Percentiles rank a stretch among this genome's conserved stretches.
These are phyloP conservation scores for Parasteatoda tepidariorum DNA, from an alignment of 1,140 invertebrate species.

Conservation along the genomic window DNA sequence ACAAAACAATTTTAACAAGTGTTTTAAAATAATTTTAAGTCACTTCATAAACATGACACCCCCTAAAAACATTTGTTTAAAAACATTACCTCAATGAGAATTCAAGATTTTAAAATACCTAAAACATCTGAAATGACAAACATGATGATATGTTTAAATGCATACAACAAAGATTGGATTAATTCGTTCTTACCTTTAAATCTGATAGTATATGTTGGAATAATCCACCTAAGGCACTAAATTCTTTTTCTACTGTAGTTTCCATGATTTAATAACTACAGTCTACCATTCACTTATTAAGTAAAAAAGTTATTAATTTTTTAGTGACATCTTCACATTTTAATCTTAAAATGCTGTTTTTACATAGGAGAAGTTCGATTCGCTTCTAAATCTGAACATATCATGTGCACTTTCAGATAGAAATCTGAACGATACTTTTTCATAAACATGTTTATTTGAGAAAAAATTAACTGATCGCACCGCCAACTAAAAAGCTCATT, in stretches of 20 bases:
- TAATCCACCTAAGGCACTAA: constrained; percentile 80
- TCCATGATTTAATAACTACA: constrained; percentile 21
- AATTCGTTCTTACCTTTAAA: constrained; percentile 86
- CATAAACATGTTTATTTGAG: neutral
- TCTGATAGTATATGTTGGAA: constrained; percentile 87
- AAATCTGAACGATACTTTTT: neutral
- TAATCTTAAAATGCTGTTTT: neutral
- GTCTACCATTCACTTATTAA: neutral
- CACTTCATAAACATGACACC: too few species aligned
- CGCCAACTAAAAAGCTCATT: neutral
- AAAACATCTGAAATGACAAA: neutral
- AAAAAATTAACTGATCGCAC: neutral
- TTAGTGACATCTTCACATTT: neutral
- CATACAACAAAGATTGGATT: too few species aligned
- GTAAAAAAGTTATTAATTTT: neutral
- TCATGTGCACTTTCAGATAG: too few species aligned
- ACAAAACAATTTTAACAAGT: too few species aligned
- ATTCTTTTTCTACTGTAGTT: constrained; percentile 50
- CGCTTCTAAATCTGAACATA: too few species aligned
- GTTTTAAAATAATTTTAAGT: too few species aligned
- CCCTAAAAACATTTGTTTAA: too few species aligned
- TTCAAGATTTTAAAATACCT: neutral
- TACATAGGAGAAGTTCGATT: neutral
- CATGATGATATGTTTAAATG: neutral
- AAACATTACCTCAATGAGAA: too few species aligned